Percentiles rank a stretch among this genome's conserved stretches.
Conservation (phyloP, 2,113 vertebrate genomes). For the Solea solea region DNA sequence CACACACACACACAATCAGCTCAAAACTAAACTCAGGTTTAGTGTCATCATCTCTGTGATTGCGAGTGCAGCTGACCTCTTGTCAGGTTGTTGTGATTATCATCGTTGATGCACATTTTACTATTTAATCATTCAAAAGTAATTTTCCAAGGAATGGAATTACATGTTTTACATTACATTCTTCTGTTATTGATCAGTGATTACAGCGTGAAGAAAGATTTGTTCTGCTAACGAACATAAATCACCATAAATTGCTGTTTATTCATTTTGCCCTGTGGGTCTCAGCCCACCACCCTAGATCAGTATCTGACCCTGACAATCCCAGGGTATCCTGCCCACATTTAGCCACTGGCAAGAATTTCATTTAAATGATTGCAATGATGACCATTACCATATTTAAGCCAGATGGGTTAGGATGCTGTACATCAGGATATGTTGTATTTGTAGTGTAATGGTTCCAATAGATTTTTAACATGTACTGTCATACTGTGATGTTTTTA, state of each 20-base stretch:
- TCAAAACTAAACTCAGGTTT: constrained; percentile 20
- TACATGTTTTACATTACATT: not conserved
- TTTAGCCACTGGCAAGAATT: constrained; percentile 17
- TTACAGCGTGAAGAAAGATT: not conserved
- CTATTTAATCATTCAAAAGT: not conserved
- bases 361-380: constrained; percentile 20
- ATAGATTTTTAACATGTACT: no score
- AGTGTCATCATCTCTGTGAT: constrained; percentile 24
- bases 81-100: constrained; percentile 40
- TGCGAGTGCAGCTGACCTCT: constrained; percentile 18
- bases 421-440: no score
- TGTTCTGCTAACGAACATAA: constrained; percentile 3
- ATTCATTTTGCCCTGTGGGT: constrained; percentile 23
- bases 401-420: no score
- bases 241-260: not conserved
- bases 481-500: no score
- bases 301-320: constrained; percentile 35
- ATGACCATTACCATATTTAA: not conserved
- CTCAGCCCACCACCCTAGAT: constrained; percentile 33
- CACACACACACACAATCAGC: not conserved
- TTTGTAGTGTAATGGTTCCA: no score
- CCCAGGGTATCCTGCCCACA: constrained; percentile 3
- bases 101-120: not conserved
- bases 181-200: not conserved
- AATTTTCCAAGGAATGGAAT: not conserved